Percentiles rank a stretch among this genome's conserved stretches.
These are phyloP conservation scores for Haliclona indistincta DNA, from an alignment of 37 sponge, comb jelly and placozoan genomes.

Conservation along the genomic window DNA sequence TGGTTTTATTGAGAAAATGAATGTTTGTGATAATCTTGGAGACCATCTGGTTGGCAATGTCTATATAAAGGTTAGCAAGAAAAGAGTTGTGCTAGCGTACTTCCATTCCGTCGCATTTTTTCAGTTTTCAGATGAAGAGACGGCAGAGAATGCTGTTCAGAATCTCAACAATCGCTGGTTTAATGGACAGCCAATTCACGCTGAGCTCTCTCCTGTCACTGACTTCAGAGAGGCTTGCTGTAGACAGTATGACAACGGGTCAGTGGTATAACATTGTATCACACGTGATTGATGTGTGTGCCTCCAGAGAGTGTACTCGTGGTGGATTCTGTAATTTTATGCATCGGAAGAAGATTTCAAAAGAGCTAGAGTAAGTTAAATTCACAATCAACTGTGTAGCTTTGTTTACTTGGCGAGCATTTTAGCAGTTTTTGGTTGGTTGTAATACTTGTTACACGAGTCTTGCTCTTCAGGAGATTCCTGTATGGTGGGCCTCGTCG, in stretches of 20 bases:
- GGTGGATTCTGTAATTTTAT: slow-evolving; percentile 99
- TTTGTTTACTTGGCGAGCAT: neutral
- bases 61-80: slow-evolving; percentile 85
- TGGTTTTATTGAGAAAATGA: slow-evolving; percentile 98
- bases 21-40: slow-evolving; percentile 98
- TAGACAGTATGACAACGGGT: slow-evolving; percentile 99
- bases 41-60: slow-evolving; percentile 98
- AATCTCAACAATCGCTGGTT: slow-evolving; percentile 98
- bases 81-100: too few species aligned
- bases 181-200: slow-evolving; percentile 90
- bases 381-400: neutral
- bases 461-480: slow-evolving; percentile 24
- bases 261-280: slow-evolving; percentile 9
- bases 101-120: neutral
- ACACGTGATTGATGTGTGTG: neutral
- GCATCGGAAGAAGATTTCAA: slow-evolving; percentile 97
- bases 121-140: slow-evolving; percentile 88
- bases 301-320: slow-evolving; percentile 86
- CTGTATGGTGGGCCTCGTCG: slow-evolving; percentile 27
- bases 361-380: slow-evolving; percentile 75
- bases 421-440: neutral
- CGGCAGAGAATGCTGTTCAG: slow-evolving; percentile 91
- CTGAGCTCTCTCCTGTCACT: slow-evolving; percentile 98
- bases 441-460: too few species aligned
- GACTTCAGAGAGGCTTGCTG: slow-evolving; percentile 99